A percentile compares a stretch with the other conserved stretches of the same genome.
phyloP scores from a whole-genome alignment of 2,888 invertebrate species.

The Lapara coniferarum region DNA sequence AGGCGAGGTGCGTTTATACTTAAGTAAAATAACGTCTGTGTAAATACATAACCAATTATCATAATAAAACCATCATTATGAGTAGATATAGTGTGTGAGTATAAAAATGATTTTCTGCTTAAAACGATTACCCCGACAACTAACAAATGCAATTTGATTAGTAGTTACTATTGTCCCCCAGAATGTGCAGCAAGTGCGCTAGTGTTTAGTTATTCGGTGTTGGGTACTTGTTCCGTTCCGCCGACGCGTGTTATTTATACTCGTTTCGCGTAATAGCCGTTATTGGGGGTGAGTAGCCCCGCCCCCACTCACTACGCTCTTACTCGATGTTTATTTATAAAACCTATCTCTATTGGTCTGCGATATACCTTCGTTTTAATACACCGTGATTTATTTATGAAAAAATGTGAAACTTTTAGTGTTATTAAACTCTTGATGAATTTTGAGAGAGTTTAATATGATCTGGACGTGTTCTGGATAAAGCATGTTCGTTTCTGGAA shows the following conservation, averaged over 20 bases:
- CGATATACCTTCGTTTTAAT: constrained; percentile 9
- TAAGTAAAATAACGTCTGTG: no score
- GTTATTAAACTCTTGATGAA: no score
- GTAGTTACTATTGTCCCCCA: neutral
- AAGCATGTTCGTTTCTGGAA: no score
- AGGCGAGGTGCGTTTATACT: no score
- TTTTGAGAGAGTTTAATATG: no score
- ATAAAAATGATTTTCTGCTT: no score
- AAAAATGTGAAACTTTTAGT: constrained; percentile 1
- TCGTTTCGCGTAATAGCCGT: constrained; percentile 59
- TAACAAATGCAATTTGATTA: neutral
- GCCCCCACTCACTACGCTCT: constrained; percentile 38
- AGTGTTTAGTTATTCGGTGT: constrained; percentile 34
- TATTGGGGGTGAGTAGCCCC: constrained; percentile 59
- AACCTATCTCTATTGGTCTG: constrained; percentile 17
- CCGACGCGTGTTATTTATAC: constrained; percentile 69
- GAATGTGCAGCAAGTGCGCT: neutral
- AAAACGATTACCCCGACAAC: no score
- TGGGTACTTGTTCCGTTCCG: constrained; percentile 55
- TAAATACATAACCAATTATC: no score
- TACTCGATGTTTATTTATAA: constrained; percentile 14
- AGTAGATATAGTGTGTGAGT: no score
- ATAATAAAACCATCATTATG: no score
- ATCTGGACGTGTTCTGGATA: no score
- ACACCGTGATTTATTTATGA: neutral